These are phyloP conservation scores for Babylonia areolata DNA, from an alignment of 1,140 invertebrate species.

Conservation along the genomic window DNA sequence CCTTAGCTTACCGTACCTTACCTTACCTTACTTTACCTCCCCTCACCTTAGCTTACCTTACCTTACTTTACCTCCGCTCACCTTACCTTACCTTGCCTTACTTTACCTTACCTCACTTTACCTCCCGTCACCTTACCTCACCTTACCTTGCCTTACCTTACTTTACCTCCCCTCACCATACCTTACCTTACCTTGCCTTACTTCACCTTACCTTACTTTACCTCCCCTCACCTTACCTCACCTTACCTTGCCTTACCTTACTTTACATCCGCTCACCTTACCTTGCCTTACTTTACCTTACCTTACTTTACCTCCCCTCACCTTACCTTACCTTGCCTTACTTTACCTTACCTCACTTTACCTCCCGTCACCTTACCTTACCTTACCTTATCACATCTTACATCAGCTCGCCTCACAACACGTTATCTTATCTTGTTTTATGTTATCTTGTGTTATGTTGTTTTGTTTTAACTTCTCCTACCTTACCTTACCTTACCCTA, in stretches of 20 bases:
- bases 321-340: neutral
- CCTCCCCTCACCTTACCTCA: neutral
- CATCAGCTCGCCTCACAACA: neutral
- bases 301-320: neutral
- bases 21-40: neutral
- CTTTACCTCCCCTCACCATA: neutral
- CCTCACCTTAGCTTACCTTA: neutral
- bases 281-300: neutral
- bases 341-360: neutral
- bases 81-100: neutral
- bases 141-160: neutral
- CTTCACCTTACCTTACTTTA: neutral
- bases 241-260: neutral
- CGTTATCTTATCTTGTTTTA: neutral
- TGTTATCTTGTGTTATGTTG: neutral
- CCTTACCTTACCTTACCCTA: neutral
- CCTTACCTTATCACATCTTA: neutral
- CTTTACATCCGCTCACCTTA: neutral
- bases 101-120: neutral
- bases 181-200: neutral
- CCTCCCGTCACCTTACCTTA: neutral
- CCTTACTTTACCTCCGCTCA: neutral
- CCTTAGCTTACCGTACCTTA: neutral
- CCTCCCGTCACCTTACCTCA: neutral
- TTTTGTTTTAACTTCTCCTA: neutral